A percentile compares a stretch with the other conserved stretches of the same genome.
These are phyloP conservation scores for Orchestia grillus DNA, from an alignment of 1,140 invertebrate species.

Conservation along the genomic window DNA sequence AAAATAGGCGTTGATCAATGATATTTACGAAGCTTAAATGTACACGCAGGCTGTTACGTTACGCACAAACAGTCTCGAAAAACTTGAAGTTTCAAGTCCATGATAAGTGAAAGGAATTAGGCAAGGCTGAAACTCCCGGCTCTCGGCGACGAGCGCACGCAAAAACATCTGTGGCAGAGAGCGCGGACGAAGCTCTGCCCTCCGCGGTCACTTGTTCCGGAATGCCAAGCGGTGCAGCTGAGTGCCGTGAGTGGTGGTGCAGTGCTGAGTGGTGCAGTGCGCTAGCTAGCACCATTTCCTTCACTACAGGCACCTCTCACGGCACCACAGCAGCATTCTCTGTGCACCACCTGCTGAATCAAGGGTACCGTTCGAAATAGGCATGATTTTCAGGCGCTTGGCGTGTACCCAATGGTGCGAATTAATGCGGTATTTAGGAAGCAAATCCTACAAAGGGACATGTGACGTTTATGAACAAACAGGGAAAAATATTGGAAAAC, in stretches of 20 bases:
- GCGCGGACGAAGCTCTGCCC: background rate
- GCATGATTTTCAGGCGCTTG: too few relatives aligned
- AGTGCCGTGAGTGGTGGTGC: too few relatives aligned
- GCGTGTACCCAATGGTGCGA: too few relatives aligned
- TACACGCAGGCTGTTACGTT: background rate
- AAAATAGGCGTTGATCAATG: background rate
- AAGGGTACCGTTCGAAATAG: background rate
- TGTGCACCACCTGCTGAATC: background rate
- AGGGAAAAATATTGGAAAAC: too few relatives aligned
- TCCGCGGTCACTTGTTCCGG: background rate
- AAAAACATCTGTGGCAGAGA: background rate
- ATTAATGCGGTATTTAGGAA: too few relatives aligned
- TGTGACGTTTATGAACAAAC: too few relatives aligned
- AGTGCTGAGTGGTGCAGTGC: background rate
- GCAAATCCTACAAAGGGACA: too few relatives aligned
- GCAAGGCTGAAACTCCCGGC: background rate
- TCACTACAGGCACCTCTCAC: background rate
- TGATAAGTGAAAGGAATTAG: background rate
- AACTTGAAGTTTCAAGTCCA: background rate
- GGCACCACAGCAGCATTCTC: background rate
- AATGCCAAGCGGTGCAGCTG: background rate
- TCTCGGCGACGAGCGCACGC: background rate
- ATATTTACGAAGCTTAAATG: background rate
- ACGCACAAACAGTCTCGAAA: background rate
- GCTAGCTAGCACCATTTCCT: background rate